These are phyloP conservation scores for Chloroceryle aenea DNA, from an alignment of 2,113 vertebrate species.

Conservation along the genomic window DNA sequence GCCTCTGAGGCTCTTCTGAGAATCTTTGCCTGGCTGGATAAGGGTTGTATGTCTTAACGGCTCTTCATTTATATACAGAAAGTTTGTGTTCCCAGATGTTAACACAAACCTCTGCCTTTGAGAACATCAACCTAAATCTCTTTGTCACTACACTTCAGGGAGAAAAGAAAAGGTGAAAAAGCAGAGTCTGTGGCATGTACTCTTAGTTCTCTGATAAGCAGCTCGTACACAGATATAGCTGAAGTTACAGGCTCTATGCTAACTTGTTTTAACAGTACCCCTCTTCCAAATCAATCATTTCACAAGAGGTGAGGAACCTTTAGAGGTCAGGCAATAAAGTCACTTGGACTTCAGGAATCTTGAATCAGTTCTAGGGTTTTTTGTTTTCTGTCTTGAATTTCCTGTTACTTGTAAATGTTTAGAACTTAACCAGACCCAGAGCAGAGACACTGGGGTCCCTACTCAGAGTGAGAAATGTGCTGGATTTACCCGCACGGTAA, in stretches of 20 bases:
- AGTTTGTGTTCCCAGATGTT: background rate
- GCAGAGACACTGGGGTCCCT: background rate
- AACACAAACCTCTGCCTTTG: background rate
- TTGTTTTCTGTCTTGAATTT: background rate
- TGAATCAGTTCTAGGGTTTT: rapidly evolving
- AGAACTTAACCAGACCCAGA: background rate
- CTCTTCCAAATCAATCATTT: background rate
- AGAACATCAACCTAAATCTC: background rate
- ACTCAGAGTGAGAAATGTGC: background rate
- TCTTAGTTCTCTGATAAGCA: background rate
- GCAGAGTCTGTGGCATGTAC: rapidly evolving
- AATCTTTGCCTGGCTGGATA: background rate
- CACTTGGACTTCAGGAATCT: background rate
- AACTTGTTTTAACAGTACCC: too few species aligned
- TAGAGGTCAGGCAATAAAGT: background rate
- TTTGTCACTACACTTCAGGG: background rate
- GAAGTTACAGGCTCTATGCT: background rate
- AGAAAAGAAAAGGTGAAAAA: background rate
- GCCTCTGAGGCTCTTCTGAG: background rate
- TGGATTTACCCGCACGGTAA: background rate
- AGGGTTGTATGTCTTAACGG: background rate
- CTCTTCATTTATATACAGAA: background rate
- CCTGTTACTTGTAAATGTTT: background rate
- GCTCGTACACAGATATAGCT: background rate
- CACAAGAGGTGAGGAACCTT: background rate